A percentile compares a stretch with the other conserved stretches of the same genome.
Conservation (phyloP, 2,113 vertebrate species). For the Cnemophilus loriae region DNA sequence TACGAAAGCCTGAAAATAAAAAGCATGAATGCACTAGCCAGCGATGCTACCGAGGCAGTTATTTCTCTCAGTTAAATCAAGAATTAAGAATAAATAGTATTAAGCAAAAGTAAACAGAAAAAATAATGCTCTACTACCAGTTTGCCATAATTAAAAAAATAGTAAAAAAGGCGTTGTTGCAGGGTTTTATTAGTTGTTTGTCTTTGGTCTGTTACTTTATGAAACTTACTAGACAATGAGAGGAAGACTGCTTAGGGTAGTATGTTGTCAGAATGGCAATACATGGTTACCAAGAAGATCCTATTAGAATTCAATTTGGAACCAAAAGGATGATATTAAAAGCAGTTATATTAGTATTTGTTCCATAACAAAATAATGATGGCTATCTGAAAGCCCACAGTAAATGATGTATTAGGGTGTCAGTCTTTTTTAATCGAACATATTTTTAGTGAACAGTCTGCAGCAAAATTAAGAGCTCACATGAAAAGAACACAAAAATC, state of each 20-base stretch:
- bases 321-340: background rate
- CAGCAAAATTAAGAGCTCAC: background rate
- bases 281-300: background rate
- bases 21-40: background rate
- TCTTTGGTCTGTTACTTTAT: background rate
- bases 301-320: background rate
- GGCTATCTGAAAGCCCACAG: background rate
- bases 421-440: background rate
- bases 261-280: background rate
- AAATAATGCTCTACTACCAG: background rate
- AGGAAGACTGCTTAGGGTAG: background rate
- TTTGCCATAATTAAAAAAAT: background rate
- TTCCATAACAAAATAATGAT: background rate
- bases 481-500: background rate
- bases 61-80: background rate
- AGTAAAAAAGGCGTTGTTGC: background rate
- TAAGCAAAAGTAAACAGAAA: background rate
- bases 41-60: background rate
- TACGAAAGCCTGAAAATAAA: background rate
- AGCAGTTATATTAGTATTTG: background rate
- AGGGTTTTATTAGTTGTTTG: background rate
- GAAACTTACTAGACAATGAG: background rate
- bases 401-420: background rate
- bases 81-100: background rate
- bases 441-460: background rate